phyloP scores from a whole-genome alignment of 2,888 invertebrate species.

The Trichacis sp. region DNA sequence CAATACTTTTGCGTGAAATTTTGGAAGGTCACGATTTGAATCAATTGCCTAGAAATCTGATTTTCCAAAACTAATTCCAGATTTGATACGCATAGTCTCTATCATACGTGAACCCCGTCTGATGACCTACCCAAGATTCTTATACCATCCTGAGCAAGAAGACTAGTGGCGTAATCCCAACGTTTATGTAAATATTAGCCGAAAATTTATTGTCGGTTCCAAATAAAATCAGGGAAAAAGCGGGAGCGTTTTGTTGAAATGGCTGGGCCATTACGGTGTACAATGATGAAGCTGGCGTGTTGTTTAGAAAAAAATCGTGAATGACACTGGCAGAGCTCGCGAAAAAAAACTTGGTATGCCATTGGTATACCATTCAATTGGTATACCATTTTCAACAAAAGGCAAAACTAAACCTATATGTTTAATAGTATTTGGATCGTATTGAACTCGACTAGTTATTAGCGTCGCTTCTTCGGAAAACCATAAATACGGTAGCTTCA shows the following conservation, averaged over 20 bases:
- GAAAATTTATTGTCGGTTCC: too few relatives aligned
- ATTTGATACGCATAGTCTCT: constrained; percentile 32
- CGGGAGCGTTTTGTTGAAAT: constrained; percentile 41
- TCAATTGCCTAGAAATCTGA: constrained; percentile 9
- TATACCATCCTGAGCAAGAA: too few relatives aligned
- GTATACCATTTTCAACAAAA: too few relatives aligned
- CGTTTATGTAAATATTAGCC: constrained; percentile 43
- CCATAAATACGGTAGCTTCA: too few relatives aligned
- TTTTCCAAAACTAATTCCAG: neutral
- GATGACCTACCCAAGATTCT: constrained; percentile 44
- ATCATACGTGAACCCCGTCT: constrained; percentile 50
- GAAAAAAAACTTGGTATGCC: constrained; percentile 25
- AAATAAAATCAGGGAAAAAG: too few relatives aligned
- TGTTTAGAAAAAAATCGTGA: too few relatives aligned
- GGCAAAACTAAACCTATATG: too few relatives aligned
- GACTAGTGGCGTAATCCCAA: constrained; percentile 38
- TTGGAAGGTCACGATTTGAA: neutral
- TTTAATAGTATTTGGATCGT: too few relatives aligned
- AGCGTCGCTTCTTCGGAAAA: too few relatives aligned
- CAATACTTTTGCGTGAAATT: constrained; percentile 10
- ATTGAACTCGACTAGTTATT: too few relatives aligned
- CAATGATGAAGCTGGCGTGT: constrained; percentile 26
- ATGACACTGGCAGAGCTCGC: constrained; percentile 36
- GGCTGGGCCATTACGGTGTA: too few relatives aligned
- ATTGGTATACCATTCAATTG: too few relatives aligned